Evolutionary conservation across 2,797 vertebrate genomes (phyloP).

Genomic region (Sphenodon punctatus): DNA sequence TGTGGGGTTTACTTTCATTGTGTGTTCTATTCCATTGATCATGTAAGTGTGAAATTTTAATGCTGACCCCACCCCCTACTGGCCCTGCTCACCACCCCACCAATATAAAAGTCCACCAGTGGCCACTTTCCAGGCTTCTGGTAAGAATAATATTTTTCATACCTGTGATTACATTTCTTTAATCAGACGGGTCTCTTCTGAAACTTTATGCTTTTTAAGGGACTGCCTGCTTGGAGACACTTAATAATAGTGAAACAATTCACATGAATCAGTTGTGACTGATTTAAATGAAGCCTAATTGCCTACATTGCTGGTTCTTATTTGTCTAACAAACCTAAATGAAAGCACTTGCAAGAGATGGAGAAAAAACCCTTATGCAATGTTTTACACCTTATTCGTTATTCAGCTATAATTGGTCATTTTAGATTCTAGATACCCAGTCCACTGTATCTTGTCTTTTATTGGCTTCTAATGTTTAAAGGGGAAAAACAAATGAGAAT

Average conservation of each 20-base stretch:
- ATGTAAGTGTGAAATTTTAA: too few species aligned
- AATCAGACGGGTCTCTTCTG: not conserved
- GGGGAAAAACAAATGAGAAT: slow-evolving; percentile 45
- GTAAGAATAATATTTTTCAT: not conserved
- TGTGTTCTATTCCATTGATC: too few species aligned
- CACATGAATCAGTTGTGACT: slow-evolving; percentile 35
- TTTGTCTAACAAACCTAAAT: slow-evolving; percentile 38
- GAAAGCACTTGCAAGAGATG: not conserved
- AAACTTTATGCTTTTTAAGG: slow-evolving; percentile 27
- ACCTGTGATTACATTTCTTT: slow-evolving; percentile 27
- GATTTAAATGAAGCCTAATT: slow-evolving; percentile 48
- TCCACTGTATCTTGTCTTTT: slow-evolving; percentile 1
- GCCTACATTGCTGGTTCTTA: slow-evolving; percentile 9
- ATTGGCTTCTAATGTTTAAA: slow-evolving; percentile 42
- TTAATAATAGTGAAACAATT: not conserved
- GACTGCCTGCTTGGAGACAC: slow-evolving; percentile 12
- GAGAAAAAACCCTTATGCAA: not conserved
- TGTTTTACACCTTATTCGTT: slow-evolving; percentile 8
- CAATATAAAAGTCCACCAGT: not conserved
- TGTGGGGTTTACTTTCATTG: too few species aligned
- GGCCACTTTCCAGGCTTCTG: not conserved
- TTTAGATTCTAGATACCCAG: slow-evolving; percentile 24
- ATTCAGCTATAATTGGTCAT: slow-evolving; percentile 15
- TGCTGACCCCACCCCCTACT: too few species aligned
- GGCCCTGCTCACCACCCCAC: too few species aligned